Conservation (phyloP, 1,140 invertebrate genomes). For the Chymomyza costata region DNA sequence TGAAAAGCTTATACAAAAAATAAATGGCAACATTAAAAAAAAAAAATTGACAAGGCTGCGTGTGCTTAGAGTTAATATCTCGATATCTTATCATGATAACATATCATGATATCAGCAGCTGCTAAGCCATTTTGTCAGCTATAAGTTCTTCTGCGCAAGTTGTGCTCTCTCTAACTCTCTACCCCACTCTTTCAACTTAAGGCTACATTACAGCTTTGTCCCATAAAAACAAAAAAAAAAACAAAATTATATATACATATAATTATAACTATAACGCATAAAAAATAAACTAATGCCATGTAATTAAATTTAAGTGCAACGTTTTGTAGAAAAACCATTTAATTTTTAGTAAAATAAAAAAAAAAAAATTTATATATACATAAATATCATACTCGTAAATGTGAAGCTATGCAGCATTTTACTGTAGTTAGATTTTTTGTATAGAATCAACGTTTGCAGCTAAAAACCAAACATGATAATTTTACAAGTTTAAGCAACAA, state of each 20-base stretch:
- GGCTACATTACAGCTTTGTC: slow-evolving; percentile 42
- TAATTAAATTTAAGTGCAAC: slow-evolving; percentile 45
- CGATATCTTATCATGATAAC: no score
- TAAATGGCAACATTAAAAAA: no score
- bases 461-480: slow-evolving; percentile 43
- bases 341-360: background rate
- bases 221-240: slow-evolving; percentile 26
- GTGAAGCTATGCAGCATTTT: slow-evolving; percentile 63
- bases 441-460: slow-evolving; percentile 59
- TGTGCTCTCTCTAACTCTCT: no score
- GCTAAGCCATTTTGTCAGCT: no score
- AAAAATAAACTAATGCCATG: slow-evolving; percentile 56
- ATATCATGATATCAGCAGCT: no score
- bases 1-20: slow-evolving; percentile 1
- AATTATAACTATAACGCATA: slow-evolving; percentile 52
- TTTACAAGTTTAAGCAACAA: slow-evolving; percentile 49
- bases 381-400: slow-evolving; percentile 58
- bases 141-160: no score
- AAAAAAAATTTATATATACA: slow-evolving; percentile 20
- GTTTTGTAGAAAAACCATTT: slow-evolving; percentile 55
- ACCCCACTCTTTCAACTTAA: no score
- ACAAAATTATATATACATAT: slow-evolving; percentile 28
- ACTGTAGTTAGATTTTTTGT: slow-evolving; percentile 68
- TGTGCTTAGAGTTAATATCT: no score
- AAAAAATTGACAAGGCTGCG: no score